Percentiles rank a stretch among this genome's conserved stretches.
Conservation (phyloP, 1,140 invertebrate genomes). For the Phymastichus coffea region DNA sequence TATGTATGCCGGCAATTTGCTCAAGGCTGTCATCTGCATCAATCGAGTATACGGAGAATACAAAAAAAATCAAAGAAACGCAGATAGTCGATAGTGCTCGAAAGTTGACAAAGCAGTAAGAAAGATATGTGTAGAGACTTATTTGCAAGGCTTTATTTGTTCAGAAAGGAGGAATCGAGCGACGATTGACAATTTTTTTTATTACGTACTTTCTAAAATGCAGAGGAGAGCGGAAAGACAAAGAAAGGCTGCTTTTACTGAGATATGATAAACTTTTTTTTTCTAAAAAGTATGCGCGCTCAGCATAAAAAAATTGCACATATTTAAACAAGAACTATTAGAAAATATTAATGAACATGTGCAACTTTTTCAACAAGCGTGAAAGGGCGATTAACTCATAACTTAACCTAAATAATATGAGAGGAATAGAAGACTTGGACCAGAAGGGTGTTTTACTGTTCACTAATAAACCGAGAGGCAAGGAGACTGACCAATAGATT, state of each 20-base stretch:
- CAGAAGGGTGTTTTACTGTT: slow-evolving; percentile 58
- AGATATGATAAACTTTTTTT: too few relatives aligned
- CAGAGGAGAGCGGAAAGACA: slow-evolving; percentile 25
- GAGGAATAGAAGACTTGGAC: slow-evolving; percentile 58
- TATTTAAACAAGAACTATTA: too few relatives aligned
- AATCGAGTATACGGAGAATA: too few relatives aligned
- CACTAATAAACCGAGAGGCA: slow-evolving; percentile 61
- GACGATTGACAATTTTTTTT: slow-evolving; percentile 17
- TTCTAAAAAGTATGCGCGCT: too few relatives aligned
- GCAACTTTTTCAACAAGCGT: neutral
- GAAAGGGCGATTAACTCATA: slow-evolving; percentile 47
- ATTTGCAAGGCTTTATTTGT: slow-evolving; percentile 21
- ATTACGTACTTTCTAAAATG: slow-evolving; percentile 14
- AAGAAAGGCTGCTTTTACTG: slow-evolving; percentile 26
- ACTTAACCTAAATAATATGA: slow-evolving; percentile 56
- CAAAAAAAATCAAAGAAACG: too few relatives aligned
- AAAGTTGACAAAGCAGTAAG: slow-evolving; percentile 24
- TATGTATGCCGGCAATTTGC: too few relatives aligned
- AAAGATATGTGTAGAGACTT: too few relatives aligned
- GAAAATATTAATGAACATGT: neutral
- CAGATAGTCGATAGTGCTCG: slow-evolving; percentile 17
- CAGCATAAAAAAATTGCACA: too few relatives aligned
- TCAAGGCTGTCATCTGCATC: too few relatives aligned
- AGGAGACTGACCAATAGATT: slow-evolving; percentile 55
- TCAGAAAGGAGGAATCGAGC: slow-evolving; percentile 26